These are phyloP conservation scores for Muricea muricata DNA, from an alignment of 92 coral and sea anemone species.

Conservation along the genomic window DNA sequence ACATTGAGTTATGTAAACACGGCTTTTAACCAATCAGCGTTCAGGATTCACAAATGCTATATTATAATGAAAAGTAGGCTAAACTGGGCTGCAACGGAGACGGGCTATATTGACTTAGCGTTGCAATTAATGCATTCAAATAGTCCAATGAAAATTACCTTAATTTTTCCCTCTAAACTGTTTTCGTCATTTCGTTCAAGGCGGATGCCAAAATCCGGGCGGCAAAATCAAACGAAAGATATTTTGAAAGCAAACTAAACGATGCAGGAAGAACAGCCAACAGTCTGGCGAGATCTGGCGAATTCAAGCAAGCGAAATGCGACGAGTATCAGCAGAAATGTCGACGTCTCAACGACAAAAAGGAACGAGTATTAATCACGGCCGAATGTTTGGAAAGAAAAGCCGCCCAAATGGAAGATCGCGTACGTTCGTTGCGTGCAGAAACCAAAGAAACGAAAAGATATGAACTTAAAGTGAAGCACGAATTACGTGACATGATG, in stretches of 20 bases:
- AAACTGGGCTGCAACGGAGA: too few species aligned
- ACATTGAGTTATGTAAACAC: too few species aligned
- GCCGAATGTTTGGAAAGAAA: constrained; percentile 33
- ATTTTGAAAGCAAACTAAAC: constrained; percentile 6
- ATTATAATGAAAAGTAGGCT: too few species aligned
- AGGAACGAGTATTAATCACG: background rate
- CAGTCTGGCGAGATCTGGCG: constrained; percentile 16
- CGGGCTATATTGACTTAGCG: too few species aligned
- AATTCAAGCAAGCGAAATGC: constrained; percentile 20
- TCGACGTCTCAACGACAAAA: constrained; percentile 10
- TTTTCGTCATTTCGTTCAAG: background rate
- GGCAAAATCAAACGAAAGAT: constrained; percentile 14
- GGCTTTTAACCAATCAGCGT: too few species aligned
- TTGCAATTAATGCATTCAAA: too few species aligned
- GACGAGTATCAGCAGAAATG: constrained; percentile 16
- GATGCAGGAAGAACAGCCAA: background rate
- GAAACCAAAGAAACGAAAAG: background rate
- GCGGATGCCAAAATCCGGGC: constrained; percentile 20
- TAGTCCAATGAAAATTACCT: background rate
- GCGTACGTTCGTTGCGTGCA: background rate
- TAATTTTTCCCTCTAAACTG: background rate
- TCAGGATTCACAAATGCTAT: too few species aligned
- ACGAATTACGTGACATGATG: constrained; percentile 4
- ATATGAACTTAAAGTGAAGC: background rate
- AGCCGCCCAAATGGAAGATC: background rate